Conservation (phyloP, 2,888 invertebrate species). For the Smittia sp. region DNA sequence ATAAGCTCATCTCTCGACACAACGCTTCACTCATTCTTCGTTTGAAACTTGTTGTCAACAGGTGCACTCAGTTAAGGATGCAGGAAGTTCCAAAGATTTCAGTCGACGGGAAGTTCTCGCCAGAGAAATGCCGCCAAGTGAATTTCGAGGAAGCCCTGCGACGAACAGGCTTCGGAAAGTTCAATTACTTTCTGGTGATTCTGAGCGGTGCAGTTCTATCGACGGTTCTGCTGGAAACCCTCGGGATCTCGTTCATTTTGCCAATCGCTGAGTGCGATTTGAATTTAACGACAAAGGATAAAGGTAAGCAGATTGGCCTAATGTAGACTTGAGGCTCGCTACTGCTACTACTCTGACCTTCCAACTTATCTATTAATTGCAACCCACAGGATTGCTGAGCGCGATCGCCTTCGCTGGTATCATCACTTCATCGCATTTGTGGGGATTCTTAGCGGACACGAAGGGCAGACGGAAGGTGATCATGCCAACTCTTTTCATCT, state of each 20-base stretch:
- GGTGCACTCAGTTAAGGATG: background rate
- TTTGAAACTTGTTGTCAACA: background rate
- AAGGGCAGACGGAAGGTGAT: slow-evolving; percentile 55
- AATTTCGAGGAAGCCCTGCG: slow-evolving; percentile 35
- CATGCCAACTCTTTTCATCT: slow-evolving; percentile 54
- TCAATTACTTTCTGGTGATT: slow-evolving; percentile 55
- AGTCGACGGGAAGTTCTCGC: background rate
- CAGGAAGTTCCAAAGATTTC: background rate
- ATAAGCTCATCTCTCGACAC: background rate
- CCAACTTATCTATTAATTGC: too few relatives aligned
- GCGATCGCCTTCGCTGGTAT: slow-evolving; percentile 54
- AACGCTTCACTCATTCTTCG: background rate
- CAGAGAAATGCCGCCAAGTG: background rate
- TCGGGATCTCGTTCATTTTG: slow-evolving; percentile 56
- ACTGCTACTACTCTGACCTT: too few relatives aligned
- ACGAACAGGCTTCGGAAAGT: slow-evolving; percentile 55
- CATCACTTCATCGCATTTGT: slow-evolving; percentile 57
- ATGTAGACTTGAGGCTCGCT: too few relatives aligned
- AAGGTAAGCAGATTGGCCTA: too few relatives aligned
- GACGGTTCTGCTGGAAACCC: slow-evolving; percentile 54
- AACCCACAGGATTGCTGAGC: slow-evolving; percentile 52
- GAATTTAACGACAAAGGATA: slow-evolving; percentile 49
- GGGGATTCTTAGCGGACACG: slow-evolving; percentile 60
- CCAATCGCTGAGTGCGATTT: slow-evolving; percentile 56
- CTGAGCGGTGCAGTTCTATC: slow-evolving; percentile 57